phyloP scores from a whole-genome alignment of 1,140 invertebrate genomes.

The Brachionus calyciflorus region DNA sequence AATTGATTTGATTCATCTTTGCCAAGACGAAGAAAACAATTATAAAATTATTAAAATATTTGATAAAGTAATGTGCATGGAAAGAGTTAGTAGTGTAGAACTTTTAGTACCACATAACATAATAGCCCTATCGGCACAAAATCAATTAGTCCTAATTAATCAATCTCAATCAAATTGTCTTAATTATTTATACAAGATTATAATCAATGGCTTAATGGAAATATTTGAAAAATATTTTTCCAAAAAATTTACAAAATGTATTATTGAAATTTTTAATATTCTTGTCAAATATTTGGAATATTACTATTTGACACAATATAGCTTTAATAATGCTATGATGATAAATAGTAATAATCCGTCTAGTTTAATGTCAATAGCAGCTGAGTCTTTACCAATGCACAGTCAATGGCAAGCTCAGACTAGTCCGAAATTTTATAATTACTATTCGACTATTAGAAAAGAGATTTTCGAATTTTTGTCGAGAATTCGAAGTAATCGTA shows the following conservation, averaged over 20 bases:
- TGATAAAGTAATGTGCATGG: constrained; percentile 23
- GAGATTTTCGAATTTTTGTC: constrained; percentile 41
- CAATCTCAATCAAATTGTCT: neutral
- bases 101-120: neutral
- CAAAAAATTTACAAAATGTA: neutral
- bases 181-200: constrained; percentile 21
- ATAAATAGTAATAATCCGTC: too few species aligned
- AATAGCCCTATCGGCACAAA: neutral
- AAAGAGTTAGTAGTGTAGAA: constrained; percentile 16
- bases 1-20: constrained; percentile 9
- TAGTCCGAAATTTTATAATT: constrained; percentile 9
- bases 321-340: too few species aligned
- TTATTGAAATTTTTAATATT: constrained; percentile 24
- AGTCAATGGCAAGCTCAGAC: constrained; percentile 6
- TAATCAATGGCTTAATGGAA: constrained; percentile 22
- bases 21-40: constrained; percentile 17
- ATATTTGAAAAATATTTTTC: constrained; percentile 29
- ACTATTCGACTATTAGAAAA: constrained; percentile 16
- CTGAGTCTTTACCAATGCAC: neutral
- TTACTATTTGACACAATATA: constrained; percentile 31
- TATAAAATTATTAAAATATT: constrained; percentile 24
- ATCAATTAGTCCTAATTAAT: neutral
- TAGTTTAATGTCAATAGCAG: constrained; percentile 1
- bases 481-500: constrained; percentile 2
- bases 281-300: constrained; percentile 32